Conservation (phyloP, 2,888 invertebrate genomes). For the Ischnus inquisitorius region DNA sequence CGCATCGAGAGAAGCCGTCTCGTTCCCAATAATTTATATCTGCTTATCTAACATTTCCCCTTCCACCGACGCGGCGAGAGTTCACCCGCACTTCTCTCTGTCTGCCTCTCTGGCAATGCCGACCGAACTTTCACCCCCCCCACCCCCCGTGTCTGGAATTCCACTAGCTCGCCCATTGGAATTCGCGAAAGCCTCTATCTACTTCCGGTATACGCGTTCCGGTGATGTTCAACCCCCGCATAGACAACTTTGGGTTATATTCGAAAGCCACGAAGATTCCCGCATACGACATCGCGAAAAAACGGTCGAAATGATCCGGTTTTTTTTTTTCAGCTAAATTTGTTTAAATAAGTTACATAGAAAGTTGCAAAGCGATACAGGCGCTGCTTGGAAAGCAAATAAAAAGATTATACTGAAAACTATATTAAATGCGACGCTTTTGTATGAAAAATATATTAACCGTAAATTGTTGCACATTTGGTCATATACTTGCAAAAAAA, state of each 20-base stretch:
- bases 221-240: constrained; percentile 19
- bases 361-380: too few species aligned
- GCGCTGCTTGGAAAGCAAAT: too few species aligned
- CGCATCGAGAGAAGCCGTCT: constrained; percentile 13
- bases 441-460: too few species aligned
- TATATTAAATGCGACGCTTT: too few species aligned
- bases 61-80: constrained; percentile 22
- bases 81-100: constrained; percentile 11
- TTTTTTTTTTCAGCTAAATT: too few species aligned
- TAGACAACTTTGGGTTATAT: constrained; percentile 4
- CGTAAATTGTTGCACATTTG: too few species aligned
- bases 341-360: too few species aligned
- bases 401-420: too few species aligned
- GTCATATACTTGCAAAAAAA: too few species aligned
- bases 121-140: constrained; percentile 49
- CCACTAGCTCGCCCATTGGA: constrained; percentile 30
- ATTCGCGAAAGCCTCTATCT: constrained; percentile 27
- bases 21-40: constrained; percentile 62
- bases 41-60: constrained; percentile 62
- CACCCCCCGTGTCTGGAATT: constrained; percentile 43
- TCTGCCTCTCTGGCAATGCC: constrained; percentile 10
- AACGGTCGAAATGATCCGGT: not conserved
- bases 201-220: constrained; percentile 4
- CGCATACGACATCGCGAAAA: constrained; percentile 11
- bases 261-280: constrained; percentile 6